Base-by-base conservation (phyloP, 2,797 vertebrate species). In the Anguilla marmorata region DNA sequence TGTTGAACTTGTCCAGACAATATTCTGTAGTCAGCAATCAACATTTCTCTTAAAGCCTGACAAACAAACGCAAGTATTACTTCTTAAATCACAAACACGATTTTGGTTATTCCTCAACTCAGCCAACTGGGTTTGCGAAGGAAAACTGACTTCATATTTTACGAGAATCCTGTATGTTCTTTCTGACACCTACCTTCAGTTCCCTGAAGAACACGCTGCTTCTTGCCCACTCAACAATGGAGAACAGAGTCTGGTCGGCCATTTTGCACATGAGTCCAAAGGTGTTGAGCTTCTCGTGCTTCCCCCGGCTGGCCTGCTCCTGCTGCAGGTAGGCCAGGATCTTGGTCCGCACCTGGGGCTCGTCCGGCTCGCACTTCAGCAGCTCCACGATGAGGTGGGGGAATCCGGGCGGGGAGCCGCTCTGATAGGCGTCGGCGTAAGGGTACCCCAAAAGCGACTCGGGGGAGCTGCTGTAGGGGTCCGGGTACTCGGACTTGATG, bases 231-330 rank as follows among this genome's bases (percentile, higher is more conserved):
- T 99, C 99, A 3, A 99, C 99, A 37, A 99, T 99, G 93, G 98
- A 98, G 96, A 99, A 99, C 88, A 99, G 97, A 0, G 98, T 99
- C 94, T 99, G 98, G 95, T 99, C 98, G 0, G 98, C 98, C 99
- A 99, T 99, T 96, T 99, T 99, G 94, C 98, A 99, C 98, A 99
- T 98, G 87, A 99, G 97, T 89, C 98, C 99, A 30, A 99, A 99
- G 0, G 98, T 98, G 94, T 98, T 98, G 94, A 99, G 98, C 95
- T 98, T 98, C 91, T 99, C 98, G 0, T 99, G 98, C 89, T 98
- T 98, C 94, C 97, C 96, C 85, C 98, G 96, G 92, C 96, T 97
- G 45, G 97, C 98, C 94, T 99, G 98, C 91, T 99, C 98, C 93
- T 99, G 98, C 94, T 99, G 99, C 93, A 99, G 92, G 87, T 98